phyloP scores from a whole-genome alignment of 2,797 vertebrate species.

The Xenops minutus region DNA sequence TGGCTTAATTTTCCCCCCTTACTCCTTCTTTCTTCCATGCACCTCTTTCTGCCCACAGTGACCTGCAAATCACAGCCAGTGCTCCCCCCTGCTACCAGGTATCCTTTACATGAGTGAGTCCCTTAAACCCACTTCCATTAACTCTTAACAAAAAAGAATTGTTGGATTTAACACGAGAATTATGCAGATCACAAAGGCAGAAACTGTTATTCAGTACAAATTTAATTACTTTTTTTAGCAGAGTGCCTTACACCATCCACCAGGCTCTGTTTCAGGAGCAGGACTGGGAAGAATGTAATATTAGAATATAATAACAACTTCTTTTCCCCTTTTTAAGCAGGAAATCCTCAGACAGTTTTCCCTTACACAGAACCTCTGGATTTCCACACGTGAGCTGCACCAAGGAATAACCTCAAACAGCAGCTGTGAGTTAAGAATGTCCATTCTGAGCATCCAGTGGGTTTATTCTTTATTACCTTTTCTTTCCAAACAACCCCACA shows the following conservation, averaged over 20 bases:
- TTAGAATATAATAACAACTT: not conserved
- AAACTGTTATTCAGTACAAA: not conserved
- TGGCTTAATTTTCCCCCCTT: not conserved
- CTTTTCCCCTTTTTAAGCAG: not conserved
- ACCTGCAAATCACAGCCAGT: not conserved
- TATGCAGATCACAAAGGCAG: not conserved
- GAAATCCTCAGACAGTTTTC: not conserved
- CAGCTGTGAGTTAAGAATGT: not conserved
- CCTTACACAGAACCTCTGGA: not conserved
- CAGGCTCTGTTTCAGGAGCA: not conserved
- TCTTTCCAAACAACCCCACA: not conserved
- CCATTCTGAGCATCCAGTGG: not conserved
- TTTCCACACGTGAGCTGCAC: not conserved
- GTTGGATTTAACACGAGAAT: not conserved
- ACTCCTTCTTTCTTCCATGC: not conserved
- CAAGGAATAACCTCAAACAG: not conserved
- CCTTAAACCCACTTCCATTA: not conserved
- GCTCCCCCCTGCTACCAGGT: not conserved
- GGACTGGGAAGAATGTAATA: not conserved
- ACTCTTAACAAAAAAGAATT: not conserved
- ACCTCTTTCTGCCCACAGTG: not conserved
- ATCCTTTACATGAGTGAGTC: not conserved
- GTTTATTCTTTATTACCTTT: not conserved
- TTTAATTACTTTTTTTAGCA: not conserved
- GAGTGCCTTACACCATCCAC: not conserved